Base-by-base conservation (phyloP, 1,140 invertebrate species). In the Drosophila takahashii region DNA sequence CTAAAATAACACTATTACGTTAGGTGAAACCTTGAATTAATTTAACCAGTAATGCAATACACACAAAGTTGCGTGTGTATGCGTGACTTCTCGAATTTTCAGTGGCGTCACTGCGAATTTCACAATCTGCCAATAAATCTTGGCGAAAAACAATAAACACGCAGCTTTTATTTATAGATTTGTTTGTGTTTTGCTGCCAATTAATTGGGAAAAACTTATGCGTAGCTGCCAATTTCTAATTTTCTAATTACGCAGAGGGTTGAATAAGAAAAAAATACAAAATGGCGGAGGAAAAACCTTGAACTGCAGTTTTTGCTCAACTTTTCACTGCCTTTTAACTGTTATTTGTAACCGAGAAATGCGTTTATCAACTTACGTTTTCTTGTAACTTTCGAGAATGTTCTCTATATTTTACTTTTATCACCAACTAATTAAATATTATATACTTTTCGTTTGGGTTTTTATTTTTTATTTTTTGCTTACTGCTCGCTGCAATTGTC, bases 261-360 rank as follows among this genome's bases (percentile, higher is more conserved):
- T 65, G 27, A 65, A 27, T 48, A 65, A 62, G 58, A 65, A 34
- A 59, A 29, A 60, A 60, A 32, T 48, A 60, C 5, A 58, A 62
- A 62, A 53, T n/a, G 56, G 56, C 15, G 5, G 59, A 67, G 15
- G 9, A 65, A 65, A 52, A 27, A 34, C 64, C 64, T 67, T 67
- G 60, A 34, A 42, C 18, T n/a, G 36, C 18, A n/a, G 1, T 26
- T 48, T 57, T 26, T 27, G 0, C 5, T 7, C 0, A 0, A 16
- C 8, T 48, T 18, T 11, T 4, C 15, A 47, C 15, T 32, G 37
- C 16, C 10, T 44, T 53, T 26, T 3, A 13, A 1, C 9, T 1
- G 11, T 16, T 26, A 8, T 34, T 10, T 5, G 22, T 10, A 34
- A 10, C 9, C 13, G 0, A 3, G 0, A 10, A 27, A 11, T 11